Base-by-base conservation (phyloP, 2,113 vertebrate genomes). In the Sinocyclocheilus anshuiensis region DNA sequence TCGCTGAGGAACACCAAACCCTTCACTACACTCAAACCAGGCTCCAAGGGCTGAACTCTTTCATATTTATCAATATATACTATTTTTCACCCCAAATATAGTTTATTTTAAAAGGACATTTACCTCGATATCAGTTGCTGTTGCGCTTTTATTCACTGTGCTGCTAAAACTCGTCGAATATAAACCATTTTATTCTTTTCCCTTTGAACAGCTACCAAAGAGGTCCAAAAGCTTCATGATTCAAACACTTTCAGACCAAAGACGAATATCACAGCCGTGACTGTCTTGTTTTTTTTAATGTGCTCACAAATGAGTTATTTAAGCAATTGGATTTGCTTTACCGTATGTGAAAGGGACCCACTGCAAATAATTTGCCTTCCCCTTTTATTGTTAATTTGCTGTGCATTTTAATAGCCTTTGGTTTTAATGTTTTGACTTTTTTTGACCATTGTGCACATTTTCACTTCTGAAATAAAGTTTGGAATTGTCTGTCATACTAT, bases 1-100 rank as follows among this genome's bases (percentile, higher is more conserved):
- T 97, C 97, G 2, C 95, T 99, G 77, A 95, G 97, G 77, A 98
- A 97, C 94, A 96, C 97, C 90, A 99, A 98, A 94, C 96, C 97
- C 85, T 98, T 99, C 92, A 96, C 96, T 8, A 94, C 92, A 65
- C 94, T 99, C 88, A 99, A 99, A 87, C 98, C 97, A 0, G 98
- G 98, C 7, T 98, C 97, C 36, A 99, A 99, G 94, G 96, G 96
- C 65, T 99, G 94, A 95, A 57, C 59, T 4, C 61, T 63, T 42
- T 42, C 20, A 22, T 42, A 29, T 11, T 24, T 55, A 18, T 16
- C 53, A 16, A 55, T 55, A 18, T 16, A 55, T 11, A 36, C 29
- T 9, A 36, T 71, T 71, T 53, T 36, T 36, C 33, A 36, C 9
- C 69, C 63, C 3, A 71, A 20, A 9, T 20, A 12, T 42, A 22